Evolutionary conservation across 1,140 invertebrate species (phyloP), one percentile per base, ranked within the genome.

Genomic region (Plutomurus gul): DNA sequence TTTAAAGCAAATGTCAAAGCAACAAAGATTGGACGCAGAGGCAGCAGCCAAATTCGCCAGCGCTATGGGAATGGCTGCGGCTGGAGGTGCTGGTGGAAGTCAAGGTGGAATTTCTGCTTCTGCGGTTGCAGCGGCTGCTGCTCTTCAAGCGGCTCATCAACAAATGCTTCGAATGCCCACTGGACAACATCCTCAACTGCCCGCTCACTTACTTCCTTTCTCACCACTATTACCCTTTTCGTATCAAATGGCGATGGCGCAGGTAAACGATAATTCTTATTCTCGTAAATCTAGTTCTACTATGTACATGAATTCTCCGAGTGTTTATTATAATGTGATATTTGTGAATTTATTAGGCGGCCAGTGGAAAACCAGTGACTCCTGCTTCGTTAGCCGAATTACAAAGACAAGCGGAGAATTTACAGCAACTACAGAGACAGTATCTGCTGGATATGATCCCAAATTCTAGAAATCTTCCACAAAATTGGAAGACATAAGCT

Each of bases 371-470:
- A 70, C 82, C 85, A 18, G 85, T 86, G 49, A 86, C 86, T 8
- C 85, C 85, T 30, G 88, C 87, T 80, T 87, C 88, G 16, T 88
- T 91, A 81, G 92, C 91, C 0, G 93, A 95, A 77, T 88, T 95
- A 83, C 93, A 94, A 86, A 89, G 93, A 51, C 89, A 90, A 84
- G 92, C 93, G 60, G 92, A 92, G 16, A 78, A 82, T 47, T 43
- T 88, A n/a, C 87, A 88, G 36, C 96, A 98, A 85, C 87, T 97
- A 49, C 96, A 99, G 87, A 90, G 96, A 56, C 96, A 98, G 88
- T 98, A 97, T 90, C 89, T 99, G 81, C 89, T 98, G 30, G 96
- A 99, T 86, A 97, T 98, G 95, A 96, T 98, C 84, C 94, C 95
- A 30, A 82, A 83, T 47, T 83, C 82, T 30, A 77, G 85, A 27